Conservation (phyloP, 1,140 invertebrate species). For the Papilio xuthus region DNA sequence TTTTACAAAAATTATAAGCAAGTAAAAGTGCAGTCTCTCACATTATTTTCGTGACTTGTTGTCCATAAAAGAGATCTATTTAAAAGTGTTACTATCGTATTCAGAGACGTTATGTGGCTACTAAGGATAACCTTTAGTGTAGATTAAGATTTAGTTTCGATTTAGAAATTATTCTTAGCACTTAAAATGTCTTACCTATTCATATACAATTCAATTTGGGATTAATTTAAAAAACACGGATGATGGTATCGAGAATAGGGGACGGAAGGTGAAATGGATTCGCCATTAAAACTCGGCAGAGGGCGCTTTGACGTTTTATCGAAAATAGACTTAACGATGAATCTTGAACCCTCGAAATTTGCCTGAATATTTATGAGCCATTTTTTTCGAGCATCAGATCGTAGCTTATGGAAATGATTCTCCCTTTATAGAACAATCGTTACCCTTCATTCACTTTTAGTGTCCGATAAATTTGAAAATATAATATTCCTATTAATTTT, state of each 20-base stretch:
- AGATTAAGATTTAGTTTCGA: too few relatives aligned
- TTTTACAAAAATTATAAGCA: neutral
- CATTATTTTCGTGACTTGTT: too few relatives aligned
- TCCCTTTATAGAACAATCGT: slow-evolving; percentile 30
- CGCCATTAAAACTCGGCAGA: slow-evolving; percentile 65
- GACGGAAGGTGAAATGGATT: slow-evolving; percentile 63
- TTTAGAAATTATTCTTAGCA: neutral
- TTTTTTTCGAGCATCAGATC: slow-evolving; percentile 61
- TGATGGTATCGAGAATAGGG: slow-evolving; percentile 48
- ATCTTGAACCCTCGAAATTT: slow-evolving; percentile 69
- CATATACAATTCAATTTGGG: neutral
- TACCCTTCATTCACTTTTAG: slow-evolving; percentile 29
- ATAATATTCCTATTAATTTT: slow-evolving; percentile 26
- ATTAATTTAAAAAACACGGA: slow-evolving; percentile 58
- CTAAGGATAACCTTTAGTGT: too few relatives aligned
- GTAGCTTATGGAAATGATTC: slow-evolving; percentile 46
- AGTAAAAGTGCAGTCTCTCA: too few relatives aligned
- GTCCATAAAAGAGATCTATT: too few relatives aligned
- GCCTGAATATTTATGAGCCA: slow-evolving; percentile 78
- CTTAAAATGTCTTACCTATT: neutral
- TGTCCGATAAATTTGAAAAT: slow-evolving; percentile 24
- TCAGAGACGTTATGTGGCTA: too few relatives aligned
- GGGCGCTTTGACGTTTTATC: slow-evolving; percentile 69
- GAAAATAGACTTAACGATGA: slow-evolving; percentile 77
- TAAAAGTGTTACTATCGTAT: too few relatives aligned